These are phyloP conservation scores for Entomobrya multifasciata DNA, from an alignment of 2,888 invertebrate species.

Conservation along the genomic window DNA sequence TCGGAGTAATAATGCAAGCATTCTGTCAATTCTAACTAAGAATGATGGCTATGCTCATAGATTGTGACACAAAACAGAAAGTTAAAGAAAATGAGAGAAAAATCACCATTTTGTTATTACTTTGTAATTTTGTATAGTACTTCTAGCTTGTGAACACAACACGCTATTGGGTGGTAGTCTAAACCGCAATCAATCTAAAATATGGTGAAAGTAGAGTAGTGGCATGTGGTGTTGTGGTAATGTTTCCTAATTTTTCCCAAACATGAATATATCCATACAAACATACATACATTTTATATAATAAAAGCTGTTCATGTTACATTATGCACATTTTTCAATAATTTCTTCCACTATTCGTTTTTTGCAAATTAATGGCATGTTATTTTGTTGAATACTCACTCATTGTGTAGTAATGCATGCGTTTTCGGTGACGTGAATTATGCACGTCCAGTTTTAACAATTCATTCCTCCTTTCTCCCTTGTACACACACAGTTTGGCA, in stretches of 20 bases:
- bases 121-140: too few relatives aligned
- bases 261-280: background rate
- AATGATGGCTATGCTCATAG: slow-evolving; percentile 13
- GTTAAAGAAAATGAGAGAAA: slow-evolving; percentile 9
- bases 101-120: too few relatives aligned
- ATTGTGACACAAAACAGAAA: slow-evolving; percentile 24
- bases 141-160: background rate
- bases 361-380: slow-evolving; percentile 15
- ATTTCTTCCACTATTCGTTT: background rate
- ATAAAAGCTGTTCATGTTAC: background rate
- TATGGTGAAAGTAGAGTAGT: slow-evolving; percentile 32
- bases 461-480: slow-evolving; percentile 23
- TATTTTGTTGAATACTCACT: slow-evolving; percentile 26
- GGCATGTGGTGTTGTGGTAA: slow-evolving; percentile 28
- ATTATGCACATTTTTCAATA: slow-evolving; percentile 1
- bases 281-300: background rate
- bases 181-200: slow-evolving; percentile 39
- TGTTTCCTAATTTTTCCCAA: slow-evolving; percentile 6
- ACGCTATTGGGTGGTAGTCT: background rate
- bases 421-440: slow-evolving; percentile 30
- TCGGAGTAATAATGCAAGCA: background rate
- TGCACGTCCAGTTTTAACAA: slow-evolving; percentile 49
- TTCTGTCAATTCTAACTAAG: slow-evolving; percentile 40
- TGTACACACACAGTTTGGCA: slow-evolving; percentile 26
- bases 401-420: background rate